Base-by-base conservation (phyloP, 2,888 invertebrate genomes). In the Eupithecia dodoneata region DNA sequence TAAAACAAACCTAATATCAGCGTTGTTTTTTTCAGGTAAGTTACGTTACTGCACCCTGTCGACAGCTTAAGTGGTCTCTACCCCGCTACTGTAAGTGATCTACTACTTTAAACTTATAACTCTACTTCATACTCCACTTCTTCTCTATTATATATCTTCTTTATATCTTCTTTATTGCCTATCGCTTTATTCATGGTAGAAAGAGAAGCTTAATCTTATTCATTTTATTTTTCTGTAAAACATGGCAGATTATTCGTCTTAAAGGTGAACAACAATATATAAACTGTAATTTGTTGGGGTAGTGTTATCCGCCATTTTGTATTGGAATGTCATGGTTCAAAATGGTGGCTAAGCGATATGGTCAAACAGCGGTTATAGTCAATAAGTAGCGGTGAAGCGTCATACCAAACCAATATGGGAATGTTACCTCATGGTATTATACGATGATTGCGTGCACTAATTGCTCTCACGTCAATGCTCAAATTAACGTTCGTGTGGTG, bases 401-500 rank as follows among this genome's bases (percentile, higher is more conserved):
- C 52, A 15, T 52, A 52, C 52, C 18, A 10, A 10, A 2, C 42
- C 41, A 66, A 66, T 15, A 66, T n/a, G 15, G 15, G 42, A 66
- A 66, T 66, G 63, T 63, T 63, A 3, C 30, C 63, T 63, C 63
- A 30, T 63, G 12, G 30, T 63, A 63, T 42, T 66, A 66, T 42
- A 42, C 73, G n/a, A 15, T 52, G 47, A 73, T 55, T 69, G 75
- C 55, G 30, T 49, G 71, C 75, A 74, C 74, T 75, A 76, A 76
- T 79, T 79, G 73, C 42, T 77, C 41, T 65, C 73, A 70, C 73
- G 73, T 76, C 79, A 79, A 18, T 42, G 66, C 66, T 66, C 66
- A 66, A 66, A 66, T 42, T 66, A 42, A 66, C 66, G 42, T 15
- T 63, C 63, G 30, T 63, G 4, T 30, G 63, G 18, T 63, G 7